Evolutionary conservation across 2,113 vertebrate genomes (phyloP).

Genomic region (Chaenocephalus aceratus): DNA sequence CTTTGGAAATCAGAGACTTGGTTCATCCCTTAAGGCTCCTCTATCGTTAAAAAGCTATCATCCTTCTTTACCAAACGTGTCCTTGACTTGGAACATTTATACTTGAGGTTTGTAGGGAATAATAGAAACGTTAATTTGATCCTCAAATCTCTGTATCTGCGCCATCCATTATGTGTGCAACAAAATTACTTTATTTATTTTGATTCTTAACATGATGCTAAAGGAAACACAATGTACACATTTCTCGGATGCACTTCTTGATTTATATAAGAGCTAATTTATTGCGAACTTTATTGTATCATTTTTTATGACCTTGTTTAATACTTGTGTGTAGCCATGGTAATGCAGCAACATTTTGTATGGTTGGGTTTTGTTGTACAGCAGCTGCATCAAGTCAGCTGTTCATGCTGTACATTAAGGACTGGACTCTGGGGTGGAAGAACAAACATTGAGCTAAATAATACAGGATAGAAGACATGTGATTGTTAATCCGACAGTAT

Average conservation of each 20-base stretch:
- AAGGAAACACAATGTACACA: not conserved
- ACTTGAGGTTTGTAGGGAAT: slow-evolving; percentile 18
- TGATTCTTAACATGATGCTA: not conserved
- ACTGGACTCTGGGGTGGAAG: no score
- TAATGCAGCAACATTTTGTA: no score
- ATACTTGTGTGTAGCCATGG: not conserved
- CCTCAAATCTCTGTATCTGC: not conserved
- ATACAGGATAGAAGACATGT: no score
- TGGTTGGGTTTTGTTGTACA: no score
- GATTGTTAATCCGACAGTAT: no score
- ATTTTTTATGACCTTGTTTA: not conserved
- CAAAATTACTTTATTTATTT: slow-evolving; percentile 4
- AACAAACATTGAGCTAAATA: no score
- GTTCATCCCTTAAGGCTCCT: slow-evolving; percentile 36
- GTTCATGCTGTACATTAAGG: no score
- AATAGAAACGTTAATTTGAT: slow-evolving; percentile 42
- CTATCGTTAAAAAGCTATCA: slow-evolving; percentile 50
- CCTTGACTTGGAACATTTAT: slow-evolving; percentile 51
- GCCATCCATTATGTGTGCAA: not conserved
- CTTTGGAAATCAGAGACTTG: slow-evolving; percentile 29
- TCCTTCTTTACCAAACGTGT: slow-evolving; percentile 34
- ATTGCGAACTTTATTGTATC: not conserved
- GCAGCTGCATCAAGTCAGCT: no score
- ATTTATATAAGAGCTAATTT: not conserved
- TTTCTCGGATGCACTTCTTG: not conserved